Conservation (phyloP, 2,888 invertebrate species). For the Morpho achilles region DNA sequence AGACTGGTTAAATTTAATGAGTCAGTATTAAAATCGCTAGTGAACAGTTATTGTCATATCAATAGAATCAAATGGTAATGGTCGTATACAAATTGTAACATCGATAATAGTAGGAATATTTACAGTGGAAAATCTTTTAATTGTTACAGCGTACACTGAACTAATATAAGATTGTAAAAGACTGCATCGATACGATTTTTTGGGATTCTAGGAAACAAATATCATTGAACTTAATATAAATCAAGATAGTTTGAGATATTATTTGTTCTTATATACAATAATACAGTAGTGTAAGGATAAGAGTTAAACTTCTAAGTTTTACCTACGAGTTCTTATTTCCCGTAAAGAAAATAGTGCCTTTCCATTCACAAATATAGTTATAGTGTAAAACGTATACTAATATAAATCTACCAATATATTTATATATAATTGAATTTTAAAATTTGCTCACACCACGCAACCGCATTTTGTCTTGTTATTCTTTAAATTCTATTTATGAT, state of each 20-base stretch:
- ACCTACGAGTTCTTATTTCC: conserved; percentile 28
- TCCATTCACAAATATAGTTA: conserved; percentile 35
- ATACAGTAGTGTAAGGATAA: neutral
- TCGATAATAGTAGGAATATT: conserved; percentile 13
- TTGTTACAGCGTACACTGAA: conserved; percentile 9
- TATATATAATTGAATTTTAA: conserved; percentile 6
- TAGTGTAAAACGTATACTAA: conserved; percentile 21
- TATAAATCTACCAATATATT: conserved; percentile 12
- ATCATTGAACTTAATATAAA: neutral
- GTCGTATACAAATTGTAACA: conserved; percentile 39
- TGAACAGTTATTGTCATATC: conserved; percentile 64
- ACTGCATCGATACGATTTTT: conserved; percentile 20
- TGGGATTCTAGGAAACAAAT: conserved; percentile 4
- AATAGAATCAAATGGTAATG: conserved; percentile 52
- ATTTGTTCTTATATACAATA: neutral
- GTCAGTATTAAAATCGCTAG: conserved; percentile 53
- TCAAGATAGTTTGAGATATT: neutral
- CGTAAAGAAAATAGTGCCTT: conserved; percentile 72
- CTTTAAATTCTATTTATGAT: conserved; percentile 1
- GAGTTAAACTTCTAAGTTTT: neutral
- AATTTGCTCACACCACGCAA: conserved; percentile 2
- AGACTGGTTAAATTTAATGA: conserved; percentile 68
- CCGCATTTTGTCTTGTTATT: neutral
- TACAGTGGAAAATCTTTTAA: conserved; percentile 7
- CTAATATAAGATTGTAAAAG: conserved; percentile 20